Evolutionary conservation across 1,140 invertebrate species (phyloP).

Genomic region (Bombus impatiens): DNA sequence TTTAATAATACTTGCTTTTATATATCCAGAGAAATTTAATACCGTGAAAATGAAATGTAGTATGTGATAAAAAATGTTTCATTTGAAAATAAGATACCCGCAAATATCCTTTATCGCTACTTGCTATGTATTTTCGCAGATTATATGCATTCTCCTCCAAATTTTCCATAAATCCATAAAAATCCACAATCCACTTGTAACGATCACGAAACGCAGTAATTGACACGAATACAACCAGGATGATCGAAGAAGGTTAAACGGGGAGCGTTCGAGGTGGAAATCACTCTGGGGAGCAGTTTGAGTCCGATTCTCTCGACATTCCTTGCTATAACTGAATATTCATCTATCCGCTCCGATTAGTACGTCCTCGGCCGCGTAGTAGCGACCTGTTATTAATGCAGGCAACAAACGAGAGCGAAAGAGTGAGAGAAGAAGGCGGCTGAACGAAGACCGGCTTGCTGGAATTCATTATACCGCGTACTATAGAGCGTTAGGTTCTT

Average conservation of each 20-base stretch:
- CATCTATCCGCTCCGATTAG: constrained; percentile 30
- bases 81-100: too few species aligned
- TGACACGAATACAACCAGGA: background rate
- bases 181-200: background rate
- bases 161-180: background rate
- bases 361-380: background rate
- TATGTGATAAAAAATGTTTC: too few species aligned
- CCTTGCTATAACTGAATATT: constrained; percentile 38
- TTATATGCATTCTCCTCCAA: too few species aligned
- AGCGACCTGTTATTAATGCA: constrained; percentile 11
- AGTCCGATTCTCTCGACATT: constrained; percentile 1
- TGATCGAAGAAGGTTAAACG: background rate
- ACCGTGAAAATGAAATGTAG: too few species aligned
- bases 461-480: constrained; percentile 37
- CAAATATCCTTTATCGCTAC: too few species aligned
- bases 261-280: background rate
- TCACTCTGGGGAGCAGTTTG: background rate
- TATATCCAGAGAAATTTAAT: too few species aligned
- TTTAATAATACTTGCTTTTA: too few species aligned
- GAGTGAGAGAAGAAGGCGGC: background rate
- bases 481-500: constrained; percentile 34
- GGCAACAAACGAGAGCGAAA: background rate
- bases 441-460: constrained; percentile 2
- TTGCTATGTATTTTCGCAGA: too few species aligned
- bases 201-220: background rate